Conservation (phyloP, 1,140 invertebrate genomes). For the Hyles vespertilio region DNA sequence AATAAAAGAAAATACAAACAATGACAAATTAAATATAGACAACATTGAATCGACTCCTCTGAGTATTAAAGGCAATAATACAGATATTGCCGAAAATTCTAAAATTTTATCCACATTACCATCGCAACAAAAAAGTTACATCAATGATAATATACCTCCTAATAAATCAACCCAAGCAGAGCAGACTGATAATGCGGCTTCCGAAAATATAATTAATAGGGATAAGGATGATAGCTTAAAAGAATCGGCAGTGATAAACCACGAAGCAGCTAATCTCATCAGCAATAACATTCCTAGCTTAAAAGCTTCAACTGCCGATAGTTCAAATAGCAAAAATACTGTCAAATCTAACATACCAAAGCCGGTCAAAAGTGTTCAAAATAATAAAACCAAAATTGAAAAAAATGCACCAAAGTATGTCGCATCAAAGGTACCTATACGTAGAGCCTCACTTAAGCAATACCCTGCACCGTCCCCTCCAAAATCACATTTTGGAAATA, state of each 20-base stretch:
- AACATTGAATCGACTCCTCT: too few species aligned
- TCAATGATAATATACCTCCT: too few species aligned
- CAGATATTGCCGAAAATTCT: too few species aligned
- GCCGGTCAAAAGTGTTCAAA: conserved; percentile 43
- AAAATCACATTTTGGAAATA: conserved; percentile 61
- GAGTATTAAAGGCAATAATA: too few species aligned
- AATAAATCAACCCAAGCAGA: too few species aligned
- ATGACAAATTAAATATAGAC: background rate
- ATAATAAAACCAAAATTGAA: conserved; percentile 46
- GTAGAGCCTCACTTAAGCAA: conserved; percentile 56
- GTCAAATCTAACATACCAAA: conserved; percentile 60
- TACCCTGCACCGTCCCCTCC: conserved; percentile 58
- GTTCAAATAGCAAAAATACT: conserved; percentile 1
- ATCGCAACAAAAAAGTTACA: too few species aligned
- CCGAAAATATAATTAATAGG: too few species aligned
- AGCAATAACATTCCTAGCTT: background rate
- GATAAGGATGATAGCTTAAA: too few species aligned
- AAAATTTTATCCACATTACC: too few species aligned
- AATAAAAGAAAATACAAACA: background rate
- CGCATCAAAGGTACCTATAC: conserved; percentile 59
- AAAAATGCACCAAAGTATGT: conserved; percentile 53
- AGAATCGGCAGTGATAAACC: too few species aligned
- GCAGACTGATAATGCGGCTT: too few species aligned
- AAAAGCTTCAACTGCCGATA: background rate
- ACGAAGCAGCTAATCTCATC: background rate